Conservation (phyloP, 2,113 vertebrate genomes). For the Procavia capensis region DNA sequence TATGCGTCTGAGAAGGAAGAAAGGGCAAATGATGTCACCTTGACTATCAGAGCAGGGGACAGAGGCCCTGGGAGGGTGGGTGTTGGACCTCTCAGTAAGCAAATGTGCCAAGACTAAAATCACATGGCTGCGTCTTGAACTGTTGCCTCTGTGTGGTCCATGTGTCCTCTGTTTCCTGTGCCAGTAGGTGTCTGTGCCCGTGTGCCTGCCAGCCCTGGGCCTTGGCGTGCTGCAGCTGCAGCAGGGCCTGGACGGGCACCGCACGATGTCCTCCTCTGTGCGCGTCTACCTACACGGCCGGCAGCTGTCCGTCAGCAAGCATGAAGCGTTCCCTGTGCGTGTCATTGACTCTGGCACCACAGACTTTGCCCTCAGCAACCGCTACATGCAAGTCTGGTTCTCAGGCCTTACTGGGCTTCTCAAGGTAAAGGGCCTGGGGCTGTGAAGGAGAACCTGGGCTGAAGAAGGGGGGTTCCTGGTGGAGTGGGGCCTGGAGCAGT, state of each 20-base stretch:
- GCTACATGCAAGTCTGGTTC: slow-evolving; percentile 94
- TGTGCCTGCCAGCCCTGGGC: slow-evolving; percentile 92
- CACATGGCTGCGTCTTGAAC: rapidly evolving
- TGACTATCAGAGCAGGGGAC: not conserved
- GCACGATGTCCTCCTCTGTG: slow-evolving; percentile 88
- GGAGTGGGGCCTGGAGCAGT: not conserved
- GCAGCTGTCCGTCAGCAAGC: slow-evolving; percentile 80
- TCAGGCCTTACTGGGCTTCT: slow-evolving; percentile 93
- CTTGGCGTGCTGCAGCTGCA: slow-evolving; percentile 94
- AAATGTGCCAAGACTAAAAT: not conserved
- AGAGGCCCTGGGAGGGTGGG: not conserved
- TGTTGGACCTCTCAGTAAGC: not conserved
- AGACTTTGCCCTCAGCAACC: slow-evolving; percentile 94
- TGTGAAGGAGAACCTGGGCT: rapidly evolving
- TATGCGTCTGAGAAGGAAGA: not conserved
- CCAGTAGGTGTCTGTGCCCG: slow-evolving; percentile 92
- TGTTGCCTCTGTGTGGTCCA: rapidly evolving
- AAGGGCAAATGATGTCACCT: not conserved
- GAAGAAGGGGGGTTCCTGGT: rapidly evolving
- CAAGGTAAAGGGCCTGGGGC: slow-evolving; percentile 87
- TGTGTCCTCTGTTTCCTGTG: rapidly evolving
- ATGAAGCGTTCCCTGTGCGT: slow-evolving; percentile 88
- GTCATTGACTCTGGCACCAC: slow-evolving; percentile 86
- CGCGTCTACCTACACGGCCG: slow-evolving; percentile 89
- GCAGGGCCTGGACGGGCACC: slow-evolving; percentile 86